These are phyloP conservation scores for Panorpa germanica DNA, from an alignment of 2,888 invertebrate genomes.

Conservation along the genomic window DNA sequence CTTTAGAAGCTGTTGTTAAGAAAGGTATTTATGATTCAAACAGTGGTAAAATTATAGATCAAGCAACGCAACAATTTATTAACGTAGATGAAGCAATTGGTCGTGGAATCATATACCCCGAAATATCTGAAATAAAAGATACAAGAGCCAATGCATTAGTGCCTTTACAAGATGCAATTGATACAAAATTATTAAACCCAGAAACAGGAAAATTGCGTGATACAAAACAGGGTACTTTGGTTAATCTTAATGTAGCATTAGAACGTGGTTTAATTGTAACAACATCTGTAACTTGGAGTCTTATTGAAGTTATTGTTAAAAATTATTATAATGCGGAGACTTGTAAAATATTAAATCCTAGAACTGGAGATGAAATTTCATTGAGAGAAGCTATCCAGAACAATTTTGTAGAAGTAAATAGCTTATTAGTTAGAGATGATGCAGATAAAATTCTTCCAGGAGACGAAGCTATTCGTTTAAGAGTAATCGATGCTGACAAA, in stretches of 20 bases:
- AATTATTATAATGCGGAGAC: conserved; percentile 58
- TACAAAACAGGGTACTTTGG: conserved; percentile 45
- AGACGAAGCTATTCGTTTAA: conserved; percentile 46
- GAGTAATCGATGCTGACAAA: conserved; percentile 47
- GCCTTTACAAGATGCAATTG: conserved; percentile 54
- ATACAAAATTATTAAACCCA: conserved; percentile 44
- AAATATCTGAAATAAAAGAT: conserved; percentile 64
- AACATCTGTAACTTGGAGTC: conserved; percentile 45
- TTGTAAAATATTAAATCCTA: conserved; percentile 59
- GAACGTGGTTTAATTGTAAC: conserved; percentile 51
- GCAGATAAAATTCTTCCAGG: conserved; percentile 45
- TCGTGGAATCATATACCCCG: conserved; percentile 62
- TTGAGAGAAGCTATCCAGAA: conserved; percentile 54
- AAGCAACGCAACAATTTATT: conserved; percentile 48
- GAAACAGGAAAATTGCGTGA: conserved; percentile 53
- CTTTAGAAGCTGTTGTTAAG: conserved; percentile 55
- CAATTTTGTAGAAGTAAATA: conserved; percentile 50
- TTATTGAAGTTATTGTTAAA: conserved; percentile 54
- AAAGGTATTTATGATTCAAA: conserved; percentile 50
- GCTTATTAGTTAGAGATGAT: conserved; percentile 55
- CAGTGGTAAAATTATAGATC: conserved; percentile 51
- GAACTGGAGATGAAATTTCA: conserved; percentile 51
- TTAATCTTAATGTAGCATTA: conserved; percentile 52
- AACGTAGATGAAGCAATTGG: conserved; percentile 58
- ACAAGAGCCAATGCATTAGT: conserved; percentile 50